Conservation (phyloP, 2,113 vertebrate species). For the Meleagris gallopavo region DNA sequence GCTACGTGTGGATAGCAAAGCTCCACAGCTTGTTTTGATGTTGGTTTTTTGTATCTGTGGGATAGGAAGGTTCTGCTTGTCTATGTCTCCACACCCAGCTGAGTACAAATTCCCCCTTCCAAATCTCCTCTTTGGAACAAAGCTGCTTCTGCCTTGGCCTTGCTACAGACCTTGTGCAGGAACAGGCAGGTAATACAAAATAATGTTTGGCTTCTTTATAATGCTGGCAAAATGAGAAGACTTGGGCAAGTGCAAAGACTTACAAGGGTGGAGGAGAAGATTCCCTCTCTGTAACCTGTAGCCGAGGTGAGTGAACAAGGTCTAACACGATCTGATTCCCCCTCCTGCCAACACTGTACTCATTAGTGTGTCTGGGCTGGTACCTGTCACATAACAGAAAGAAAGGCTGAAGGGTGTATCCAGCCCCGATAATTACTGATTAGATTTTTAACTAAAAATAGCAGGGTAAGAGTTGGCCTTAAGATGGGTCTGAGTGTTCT, state of each 20-base stretch:
- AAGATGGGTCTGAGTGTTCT: not conserved
- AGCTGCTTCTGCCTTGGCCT: not conserved
- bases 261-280: not conserved
- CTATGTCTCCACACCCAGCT: not conserved
- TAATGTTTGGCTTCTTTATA: not conserved
- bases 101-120: not conserved
- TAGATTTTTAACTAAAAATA: not conserved
- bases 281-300: not conserved
- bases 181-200: not conserved
- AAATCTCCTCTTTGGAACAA: not conserved
- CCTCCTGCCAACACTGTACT: not conserved
- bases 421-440: not conserved
- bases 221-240: not conserved
- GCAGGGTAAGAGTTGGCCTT: not conserved
- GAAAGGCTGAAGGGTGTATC: conserved; percentile 3
- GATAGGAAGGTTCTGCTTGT: not conserved
- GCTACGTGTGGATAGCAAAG: rapidly evolving
- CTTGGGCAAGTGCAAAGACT: not conserved
- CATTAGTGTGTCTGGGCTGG: not conserved
- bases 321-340: not conserved
- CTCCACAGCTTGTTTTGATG: not conserved
- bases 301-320: not conserved
- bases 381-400: not conserved
- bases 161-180: not conserved
- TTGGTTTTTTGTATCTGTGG: not conserved